Base-by-base conservation (phyloP, 2,888 invertebrate genomes). In the Tetropium fuscum region DNA sequence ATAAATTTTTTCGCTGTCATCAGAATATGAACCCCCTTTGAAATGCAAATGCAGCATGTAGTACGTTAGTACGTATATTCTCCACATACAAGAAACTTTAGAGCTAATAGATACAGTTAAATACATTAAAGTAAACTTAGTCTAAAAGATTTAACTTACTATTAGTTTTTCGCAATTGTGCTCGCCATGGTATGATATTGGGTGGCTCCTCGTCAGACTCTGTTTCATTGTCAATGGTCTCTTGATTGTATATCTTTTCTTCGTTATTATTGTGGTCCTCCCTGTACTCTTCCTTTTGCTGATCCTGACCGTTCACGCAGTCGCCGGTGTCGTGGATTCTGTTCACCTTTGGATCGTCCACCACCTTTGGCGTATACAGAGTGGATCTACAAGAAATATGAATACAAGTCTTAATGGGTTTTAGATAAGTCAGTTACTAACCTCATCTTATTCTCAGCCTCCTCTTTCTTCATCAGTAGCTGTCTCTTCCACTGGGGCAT, bases 401-500 rank as follows among this genome's bases (percentile, higher is more conserved):
- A n/a, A n/a, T n/a, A n/a, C n/a, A n/a, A n/a, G n/a, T n/a, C n/a
- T n/a, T n/a, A n/a, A n/a, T n/a, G n/a, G n/a, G n/a, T n/a, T n/a
- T n/a, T n/a, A n/a, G n/a, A n/a, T n/a, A n/a, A n/a, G n/a, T 22
- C 18, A 18, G 13, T 32, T 63, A 80, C 83, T 81, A 78, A 93
- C 93, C 90, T 92, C 73, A 90, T 84, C 83, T 90, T 89, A 74
- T 85, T 87, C 75, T 92, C 92, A 11, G 90, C 87, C 76, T 89
- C 91, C 74, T 93, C 93, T 72, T 93, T 90, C 68, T 93, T 87
- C 55, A 90, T 91, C 68, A 97, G 82, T 57, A 97, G 84, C 77
- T 96, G 96, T 53, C 96, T 85, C 81, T 97, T 97, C 97, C 97
- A 97, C 45, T 92, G 92, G 0, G 97, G 97, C 73, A 97, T 93